phyloP scores from a whole-genome alignment of 1,140 invertebrate genomes.

The Zaprionus vittiger region DNA sequence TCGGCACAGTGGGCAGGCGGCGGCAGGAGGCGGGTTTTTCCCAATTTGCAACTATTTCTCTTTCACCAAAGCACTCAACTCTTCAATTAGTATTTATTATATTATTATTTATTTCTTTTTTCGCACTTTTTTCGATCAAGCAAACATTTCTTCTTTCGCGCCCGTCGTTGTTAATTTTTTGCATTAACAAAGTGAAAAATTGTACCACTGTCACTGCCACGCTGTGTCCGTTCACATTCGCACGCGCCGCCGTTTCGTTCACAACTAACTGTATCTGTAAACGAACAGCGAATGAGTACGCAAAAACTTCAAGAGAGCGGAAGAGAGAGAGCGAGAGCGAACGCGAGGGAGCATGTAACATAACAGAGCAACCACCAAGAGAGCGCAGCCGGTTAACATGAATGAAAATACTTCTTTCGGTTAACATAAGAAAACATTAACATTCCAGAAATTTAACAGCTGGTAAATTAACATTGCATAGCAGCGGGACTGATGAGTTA shows the following conservation, averaged over 20 bases:
- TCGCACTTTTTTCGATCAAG: background rate
- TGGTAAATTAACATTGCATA: too few species aligned
- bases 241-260: slow-evolving; percentile 37
- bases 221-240: background rate
- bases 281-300: slow-evolving; percentile 24
- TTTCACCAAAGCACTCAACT: background rate
- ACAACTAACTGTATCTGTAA: slow-evolving; percentile 47
- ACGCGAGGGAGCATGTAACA: background rate
- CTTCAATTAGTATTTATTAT: slow-evolving; percentile 1
- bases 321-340: background rate
- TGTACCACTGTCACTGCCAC: slow-evolving; percentile 12
- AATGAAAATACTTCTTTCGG: background rate
- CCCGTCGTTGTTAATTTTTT: slow-evolving; percentile 5
- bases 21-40: background rate
- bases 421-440: background rate
- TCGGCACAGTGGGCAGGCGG: background rate
- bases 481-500: background rate
- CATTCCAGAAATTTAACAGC: background rate
- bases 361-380: background rate
- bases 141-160: slow-evolving; percentile 14
- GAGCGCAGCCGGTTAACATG: background rate
- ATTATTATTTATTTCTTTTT: slow-evolving; percentile 1
- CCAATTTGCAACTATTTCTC: slow-evolving; percentile 1
- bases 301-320: background rate
- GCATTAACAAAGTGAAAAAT: slow-evolving; percentile 26